phyloP scores from a whole-genome alignment of 2,113 vertebrate species.

The Carettochelys insculpta region DNA sequence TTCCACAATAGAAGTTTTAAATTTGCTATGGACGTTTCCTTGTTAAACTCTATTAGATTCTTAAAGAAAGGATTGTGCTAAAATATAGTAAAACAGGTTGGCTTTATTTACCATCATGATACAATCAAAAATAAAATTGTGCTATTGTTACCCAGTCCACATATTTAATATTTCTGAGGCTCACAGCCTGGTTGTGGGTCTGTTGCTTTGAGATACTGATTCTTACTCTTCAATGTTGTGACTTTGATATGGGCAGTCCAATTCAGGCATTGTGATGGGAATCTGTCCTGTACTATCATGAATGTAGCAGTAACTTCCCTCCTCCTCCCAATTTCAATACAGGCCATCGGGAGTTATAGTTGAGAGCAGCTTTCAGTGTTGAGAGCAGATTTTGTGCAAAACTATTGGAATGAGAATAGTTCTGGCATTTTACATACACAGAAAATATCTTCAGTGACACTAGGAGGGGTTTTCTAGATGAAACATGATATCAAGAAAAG shows the following conservation, averaged over 20 bases:
- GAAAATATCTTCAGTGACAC: not conserved
- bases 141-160: not conserved
- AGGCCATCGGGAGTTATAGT: not conserved
- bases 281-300: not conserved
- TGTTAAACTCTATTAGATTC: conserved; percentile 21
- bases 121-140: not conserved
- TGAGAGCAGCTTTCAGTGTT: not conserved
- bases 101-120: conserved; percentile 20
- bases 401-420: not conserved
- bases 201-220: not conserved
- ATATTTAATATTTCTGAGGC: not conserved
- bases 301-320: not conserved
- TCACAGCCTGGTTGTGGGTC: not conserved
- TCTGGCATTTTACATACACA: not conserved
- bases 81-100: not conserved
- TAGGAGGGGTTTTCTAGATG: not conserved
- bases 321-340: not conserved
- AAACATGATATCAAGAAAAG: not conserved
- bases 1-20: conserved; percentile 28
- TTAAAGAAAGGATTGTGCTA: conserved; percentile 36
- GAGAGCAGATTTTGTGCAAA: not conserved
- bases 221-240: not conserved
- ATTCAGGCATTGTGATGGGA: not conserved
- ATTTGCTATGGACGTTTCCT: conserved; percentile 32
- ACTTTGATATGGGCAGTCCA: not conserved